Evolutionary conservation across 2,888 invertebrate species (phyloP), one percentile per base, ranked within the genome.

Genomic region (Linnaemya tessellans): DNA sequence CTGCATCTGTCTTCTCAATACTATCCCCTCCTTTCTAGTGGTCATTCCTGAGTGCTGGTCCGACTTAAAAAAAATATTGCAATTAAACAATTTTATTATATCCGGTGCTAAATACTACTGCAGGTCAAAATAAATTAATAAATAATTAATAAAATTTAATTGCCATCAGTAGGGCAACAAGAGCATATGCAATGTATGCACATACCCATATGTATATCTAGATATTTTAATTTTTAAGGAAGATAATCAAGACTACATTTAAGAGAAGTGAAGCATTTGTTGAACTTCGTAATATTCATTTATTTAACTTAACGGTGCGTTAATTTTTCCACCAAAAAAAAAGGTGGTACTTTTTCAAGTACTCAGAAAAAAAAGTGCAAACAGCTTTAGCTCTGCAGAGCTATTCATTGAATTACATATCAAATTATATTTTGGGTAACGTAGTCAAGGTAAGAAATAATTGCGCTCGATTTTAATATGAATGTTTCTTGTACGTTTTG

Each of bases 221-320:
- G 5, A 2, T 30, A 30, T 54, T 54, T 22, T 22, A 18, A 41
- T 67, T 49, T 51, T 62, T 11, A 13, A 49, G 46, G 62, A 81
- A 81, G 49, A 67, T 60, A n/a, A 56, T 51, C 0, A 9, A 46
- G 3, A 46, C 25, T 11, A 13, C 38, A 4, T 41, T 62, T 79
- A 11, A 35, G 43, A 71, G 13, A 56, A 56, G 13, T 56, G n/a
- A 56, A 35, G 20, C 30, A 71, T 60, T 75, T 75, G 49, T 65
- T 60, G 58, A 25, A 64, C 9, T 74, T 79, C 25, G 58, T 74
- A 68, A 74, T 51, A 67, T 71, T 75, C 65, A 79, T 54, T 74
- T 75, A 82, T 74, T 74, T 60, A 82, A 79, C 65, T 79, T 79
- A 82, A 67, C 85, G 65, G 75, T 75, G 74, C 81, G 85, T 85